Conservation (phyloP, 2,113 vertebrate genomes). For the Mionectes macconnelli region DNA sequence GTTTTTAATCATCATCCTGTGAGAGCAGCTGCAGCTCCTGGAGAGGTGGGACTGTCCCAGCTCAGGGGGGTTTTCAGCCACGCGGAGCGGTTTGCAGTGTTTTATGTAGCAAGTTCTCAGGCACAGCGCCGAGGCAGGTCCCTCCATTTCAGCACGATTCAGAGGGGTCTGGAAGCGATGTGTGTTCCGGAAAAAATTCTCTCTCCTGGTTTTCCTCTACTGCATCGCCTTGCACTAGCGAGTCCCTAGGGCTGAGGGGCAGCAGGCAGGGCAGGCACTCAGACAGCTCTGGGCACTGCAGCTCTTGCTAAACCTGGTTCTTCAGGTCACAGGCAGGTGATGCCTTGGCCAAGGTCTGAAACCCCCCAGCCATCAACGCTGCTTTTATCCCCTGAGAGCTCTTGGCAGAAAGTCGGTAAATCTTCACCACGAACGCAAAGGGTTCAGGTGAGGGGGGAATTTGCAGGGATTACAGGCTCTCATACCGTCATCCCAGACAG, state of each 20-base stretch:
- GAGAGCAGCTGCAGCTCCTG: neutral
- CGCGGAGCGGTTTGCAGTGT: neutral
- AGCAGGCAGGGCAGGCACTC: neutral
- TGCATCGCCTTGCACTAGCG: fast-evolving
- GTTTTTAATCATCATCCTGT: neutral
- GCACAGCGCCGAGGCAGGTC: neutral
- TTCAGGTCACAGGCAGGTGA: neutral
- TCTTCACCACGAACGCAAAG: neutral
- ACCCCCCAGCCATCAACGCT: neutral
- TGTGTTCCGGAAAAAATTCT: neutral
- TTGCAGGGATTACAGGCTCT: conserved; percentile 29
- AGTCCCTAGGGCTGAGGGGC: neutral
- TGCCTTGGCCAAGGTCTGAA: neutral
- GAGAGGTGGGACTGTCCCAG: neutral
- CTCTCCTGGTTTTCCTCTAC: neutral
- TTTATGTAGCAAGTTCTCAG: neutral
- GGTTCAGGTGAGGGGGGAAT: conserved; percentile 4
- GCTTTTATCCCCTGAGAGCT: conserved; percentile 25
- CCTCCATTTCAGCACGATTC: neutral
- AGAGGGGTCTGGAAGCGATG: neutral
- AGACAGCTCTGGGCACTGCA: neutral
- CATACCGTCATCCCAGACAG: neutral
- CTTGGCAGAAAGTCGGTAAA: neutral
- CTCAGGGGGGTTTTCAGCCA: fast-evolving
- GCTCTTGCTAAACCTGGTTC: neutral